A percentile compares a stretch with the other conserved stretches of the same genome.
Evolutionary conservation across 2,797 vertebrate genomes (phyloP).

Genomic region (Myiotriccus ornatus): DNA sequence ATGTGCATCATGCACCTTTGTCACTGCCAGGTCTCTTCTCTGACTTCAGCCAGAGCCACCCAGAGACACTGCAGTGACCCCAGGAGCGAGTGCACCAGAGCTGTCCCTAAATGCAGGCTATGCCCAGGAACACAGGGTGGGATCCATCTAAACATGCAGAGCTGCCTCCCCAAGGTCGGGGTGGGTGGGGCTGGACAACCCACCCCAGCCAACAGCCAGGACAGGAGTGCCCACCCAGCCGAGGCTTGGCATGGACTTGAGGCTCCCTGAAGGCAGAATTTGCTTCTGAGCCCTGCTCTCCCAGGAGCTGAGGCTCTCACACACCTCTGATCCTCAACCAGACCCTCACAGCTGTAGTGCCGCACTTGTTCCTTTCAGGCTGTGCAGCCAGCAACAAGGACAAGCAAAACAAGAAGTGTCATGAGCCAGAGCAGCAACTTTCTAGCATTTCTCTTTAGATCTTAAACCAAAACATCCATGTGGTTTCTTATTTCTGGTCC

Average conservation of each 20-base stretch:
- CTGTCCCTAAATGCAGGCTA: not conserved
- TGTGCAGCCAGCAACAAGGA: not conserved
- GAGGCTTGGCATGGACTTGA: rapidly evolving
- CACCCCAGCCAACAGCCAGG: not conserved
- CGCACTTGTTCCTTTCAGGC: not conserved
- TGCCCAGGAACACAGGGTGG: too few species aligned
- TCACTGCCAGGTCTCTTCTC: not conserved
- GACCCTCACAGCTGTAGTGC: not conserved
- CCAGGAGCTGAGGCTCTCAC: not conserved
- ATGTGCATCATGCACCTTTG: not conserved
- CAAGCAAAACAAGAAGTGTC: not conserved
- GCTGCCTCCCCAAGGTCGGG: rapidly evolving
- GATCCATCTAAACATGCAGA: not conserved
- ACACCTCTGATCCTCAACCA: not conserved
- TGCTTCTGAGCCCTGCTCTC: not conserved
- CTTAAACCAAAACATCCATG: not conserved
- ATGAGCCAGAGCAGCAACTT: not conserved
- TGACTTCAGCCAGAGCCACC: not conserved
- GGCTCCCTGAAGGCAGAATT: not conserved
- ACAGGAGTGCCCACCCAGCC: not conserved
- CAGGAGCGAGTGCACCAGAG: not conserved
- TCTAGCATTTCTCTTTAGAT: not conserved
- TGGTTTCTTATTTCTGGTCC: not conserved
- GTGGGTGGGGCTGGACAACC: rapidly evolving
- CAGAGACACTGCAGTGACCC: not conserved